Evolutionary conservation across 2,888 invertebrate species (phyloP), one percentile per base, ranked within the genome.

Genomic region (Frankliniella intonsa): DNA sequence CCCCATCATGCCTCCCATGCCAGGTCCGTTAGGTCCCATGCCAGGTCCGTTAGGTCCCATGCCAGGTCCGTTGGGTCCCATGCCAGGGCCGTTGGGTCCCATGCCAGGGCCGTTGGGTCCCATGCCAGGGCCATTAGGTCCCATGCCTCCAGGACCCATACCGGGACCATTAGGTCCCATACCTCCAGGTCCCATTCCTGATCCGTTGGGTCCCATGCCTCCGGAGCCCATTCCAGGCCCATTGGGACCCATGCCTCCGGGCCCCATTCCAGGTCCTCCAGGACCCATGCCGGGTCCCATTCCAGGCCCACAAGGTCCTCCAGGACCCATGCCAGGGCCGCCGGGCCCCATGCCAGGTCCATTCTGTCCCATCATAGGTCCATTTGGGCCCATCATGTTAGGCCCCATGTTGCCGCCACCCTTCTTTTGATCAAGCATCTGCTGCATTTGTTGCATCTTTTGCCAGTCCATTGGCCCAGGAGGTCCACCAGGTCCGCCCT

Each of bases 271-370:
- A 19, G 89, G 87, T 5, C 88, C 89, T 87, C 25, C 25, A 10
- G 89, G 85, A 80, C 85, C 86, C 84, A 86, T 85, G 85, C 86
- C 85, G 38, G 85, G 84, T 14, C 84, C 84, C 80, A 83, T 81
- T 79, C 83, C 84, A 12, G 83, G 84, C 19, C 84, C 85, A 83
- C 87, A 87, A 83, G 86, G 86, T 1, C 86, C 87, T 0, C 89
- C 89, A 0, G 83, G 82, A 7, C 84, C 84, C 83, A 84, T 84
- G 2, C 86, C 86, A 82, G 80, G 81, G 11, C 69, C 69, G 86
- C 90, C 87, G 88, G 89, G 88, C 89, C 69, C 69, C 22, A n/a
- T 69, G 7, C 65, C 65, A 92, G 38, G 38, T 38, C 38, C 90
- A 89, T 89, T 90, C 85, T 90, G 89, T 22, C 84, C 83, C 76